Percentiles rank a stretch among this genome's conserved stretches.
Conservation (phyloP, 1,140 invertebrate species). For the Drosophila nikananu region DNA sequence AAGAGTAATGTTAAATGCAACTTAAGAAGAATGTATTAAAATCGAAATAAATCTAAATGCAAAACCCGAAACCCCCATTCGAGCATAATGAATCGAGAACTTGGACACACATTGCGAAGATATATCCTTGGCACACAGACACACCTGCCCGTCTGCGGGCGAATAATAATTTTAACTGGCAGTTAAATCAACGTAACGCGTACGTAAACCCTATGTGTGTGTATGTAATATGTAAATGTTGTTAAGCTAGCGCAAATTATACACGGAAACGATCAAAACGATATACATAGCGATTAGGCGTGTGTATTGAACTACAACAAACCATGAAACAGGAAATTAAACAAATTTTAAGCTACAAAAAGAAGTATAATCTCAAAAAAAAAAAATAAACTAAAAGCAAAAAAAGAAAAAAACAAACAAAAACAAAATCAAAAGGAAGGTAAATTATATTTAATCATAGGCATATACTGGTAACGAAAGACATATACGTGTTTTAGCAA, state of each 20-base stretch:
- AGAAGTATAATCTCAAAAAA: slow-evolving; percentile 72
- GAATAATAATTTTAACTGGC: slow-evolving; percentile 58
- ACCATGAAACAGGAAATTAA: slow-evolving; percentile 81
- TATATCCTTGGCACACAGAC: slow-evolving; percentile 37
- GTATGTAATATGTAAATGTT: slow-evolving; percentile 82
- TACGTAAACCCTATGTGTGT: slow-evolving; percentile 74
- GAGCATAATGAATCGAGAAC: slow-evolving; percentile 39
- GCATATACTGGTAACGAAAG: slow-evolving; percentile 53
- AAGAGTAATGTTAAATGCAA: slow-evolving; percentile 39
- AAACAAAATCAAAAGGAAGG: slow-evolving; percentile 41
- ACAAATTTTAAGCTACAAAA: slow-evolving; percentile 79
- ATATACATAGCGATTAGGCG: slow-evolving; percentile 58
- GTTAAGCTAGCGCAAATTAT: slow-evolving; percentile 81
- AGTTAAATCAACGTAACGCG: slow-evolving; percentile 55
- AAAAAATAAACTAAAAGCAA: slow-evolving; percentile 9
- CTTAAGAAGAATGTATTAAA: slow-evolving; percentile 65
- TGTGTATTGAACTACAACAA: slow-evolving; percentile 71
- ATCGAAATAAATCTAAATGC: slow-evolving; percentile 51
- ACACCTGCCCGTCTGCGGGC: slow-evolving; percentile 38
- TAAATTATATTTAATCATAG: slow-evolving; percentile 61
- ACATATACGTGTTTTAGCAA: slow-evolving; percentile 67
- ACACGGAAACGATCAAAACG: slow-evolving; percentile 57
- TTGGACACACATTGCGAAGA: slow-evolving; percentile 42
- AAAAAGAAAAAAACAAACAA: slow-evolving; percentile 15
- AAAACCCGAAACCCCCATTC: slow-evolving; percentile 20